These are phyloP conservation scores for Timandra comae DNA, from an alignment of 2,888 invertebrate species.

Conservation along the genomic window DNA sequence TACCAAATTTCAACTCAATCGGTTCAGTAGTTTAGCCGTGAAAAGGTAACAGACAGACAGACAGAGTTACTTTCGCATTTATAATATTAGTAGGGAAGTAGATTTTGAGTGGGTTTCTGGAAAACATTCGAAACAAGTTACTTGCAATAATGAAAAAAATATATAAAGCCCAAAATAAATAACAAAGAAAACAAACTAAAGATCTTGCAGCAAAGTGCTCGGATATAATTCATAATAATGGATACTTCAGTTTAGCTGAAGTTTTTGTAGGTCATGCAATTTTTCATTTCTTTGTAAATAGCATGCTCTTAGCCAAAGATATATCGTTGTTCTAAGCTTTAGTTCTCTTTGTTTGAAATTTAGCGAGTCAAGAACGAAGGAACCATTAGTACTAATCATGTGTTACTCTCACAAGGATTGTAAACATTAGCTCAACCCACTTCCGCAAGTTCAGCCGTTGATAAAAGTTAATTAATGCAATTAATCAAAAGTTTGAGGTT, in stretches of 20 bases:
- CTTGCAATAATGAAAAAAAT: too few species aligned
- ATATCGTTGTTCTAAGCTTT: constrained; percentile 12
- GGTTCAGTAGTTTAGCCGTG: too few species aligned
- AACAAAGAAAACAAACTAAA: constrained; percentile 12
- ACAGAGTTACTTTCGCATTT: too few species aligned
- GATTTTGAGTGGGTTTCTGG: too few species aligned
- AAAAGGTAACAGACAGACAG: too few species aligned
- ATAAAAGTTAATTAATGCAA: constrained; percentile 25
- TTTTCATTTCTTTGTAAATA: constrained; percentile 19
- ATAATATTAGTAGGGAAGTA: too few species aligned
- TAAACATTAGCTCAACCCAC: constrained; percentile 15
- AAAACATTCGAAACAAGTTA: too few species aligned
- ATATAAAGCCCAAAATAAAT: too few species aligned
- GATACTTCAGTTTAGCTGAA: constrained; percentile 16
- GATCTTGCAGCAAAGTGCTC: constrained; percentile 9
- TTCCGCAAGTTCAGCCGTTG: constrained; percentile 16
- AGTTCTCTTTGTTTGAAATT: constrained; percentile 9
- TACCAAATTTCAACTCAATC: too few species aligned
- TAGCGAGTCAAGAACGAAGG: constrained; percentile 5
- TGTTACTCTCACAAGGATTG: constrained; percentile 8
- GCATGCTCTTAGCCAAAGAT: constrained; percentile 15
- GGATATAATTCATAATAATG: constrained; percentile 19
- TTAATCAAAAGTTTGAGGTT: constrained; percentile 21
- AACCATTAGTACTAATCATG: constrained; percentile 21
- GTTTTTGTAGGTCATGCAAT: constrained; percentile 15